phyloP scores from a whole-genome alignment of 2,113 vertebrate species.

The Myiozetetes cayanensis region DNA sequence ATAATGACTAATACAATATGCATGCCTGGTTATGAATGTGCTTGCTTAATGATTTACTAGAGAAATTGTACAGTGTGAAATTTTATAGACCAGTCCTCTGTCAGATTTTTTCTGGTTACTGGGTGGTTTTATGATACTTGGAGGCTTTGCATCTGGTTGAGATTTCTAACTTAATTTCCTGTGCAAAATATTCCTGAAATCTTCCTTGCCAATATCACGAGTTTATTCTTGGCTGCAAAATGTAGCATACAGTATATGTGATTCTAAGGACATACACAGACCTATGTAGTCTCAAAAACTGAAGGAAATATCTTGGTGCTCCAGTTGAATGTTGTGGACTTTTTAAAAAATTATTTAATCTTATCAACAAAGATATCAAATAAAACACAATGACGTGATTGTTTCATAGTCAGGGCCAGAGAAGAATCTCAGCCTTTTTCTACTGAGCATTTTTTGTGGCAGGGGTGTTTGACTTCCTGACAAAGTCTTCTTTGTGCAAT shows the following conservation, averaged over 20 bases:
- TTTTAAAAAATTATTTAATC: neutral
- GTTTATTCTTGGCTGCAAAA: neutral
- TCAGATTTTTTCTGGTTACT: conserved; percentile 39
- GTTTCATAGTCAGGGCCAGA: neutral
- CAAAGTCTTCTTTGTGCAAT: neutral
- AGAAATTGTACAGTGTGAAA: neutral
- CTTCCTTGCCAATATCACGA: neutral
- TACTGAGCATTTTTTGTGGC: neutral
- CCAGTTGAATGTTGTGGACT: neutral
- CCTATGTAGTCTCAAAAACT: neutral
- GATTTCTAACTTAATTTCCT: neutral
- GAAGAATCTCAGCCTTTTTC: neutral
- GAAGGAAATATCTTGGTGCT: neutral
- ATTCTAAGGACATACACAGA: neutral
- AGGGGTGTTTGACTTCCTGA: neutral
- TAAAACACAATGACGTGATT: neutral
- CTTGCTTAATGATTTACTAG: neutral
- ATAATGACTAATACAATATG: neutral
- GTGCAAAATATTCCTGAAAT: neutral
- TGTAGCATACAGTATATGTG: neutral
- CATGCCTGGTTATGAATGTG: conserved; percentile 29
- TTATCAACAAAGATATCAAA: neutral
- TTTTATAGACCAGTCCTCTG: conserved; percentile 56
- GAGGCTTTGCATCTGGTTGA: neutral
- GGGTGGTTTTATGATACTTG: neutral